These are phyloP conservation scores for Herminia tarsipennalis DNA, from an alignment of 2,888 invertebrate species.

Conservation along the genomic window DNA sequence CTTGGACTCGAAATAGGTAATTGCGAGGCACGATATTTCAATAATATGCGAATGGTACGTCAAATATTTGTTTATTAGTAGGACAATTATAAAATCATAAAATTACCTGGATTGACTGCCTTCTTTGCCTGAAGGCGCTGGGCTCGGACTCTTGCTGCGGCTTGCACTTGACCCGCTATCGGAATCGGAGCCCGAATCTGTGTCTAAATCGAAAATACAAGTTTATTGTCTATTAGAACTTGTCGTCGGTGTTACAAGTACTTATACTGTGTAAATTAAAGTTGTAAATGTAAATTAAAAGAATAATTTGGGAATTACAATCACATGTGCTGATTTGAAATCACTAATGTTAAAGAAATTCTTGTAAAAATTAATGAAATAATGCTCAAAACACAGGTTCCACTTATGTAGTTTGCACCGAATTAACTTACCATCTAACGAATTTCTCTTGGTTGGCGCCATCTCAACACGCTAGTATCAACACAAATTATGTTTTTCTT, in stretches of 20 bases:
- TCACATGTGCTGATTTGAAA: too few species aligned
- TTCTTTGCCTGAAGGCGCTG: conserved; percentile 72
- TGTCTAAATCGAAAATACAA: conserved; percentile 53
- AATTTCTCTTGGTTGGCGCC: conserved; percentile 52
- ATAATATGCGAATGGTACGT: not conserved
- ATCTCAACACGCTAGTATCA: conserved; percentile 32
- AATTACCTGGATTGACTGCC: conserved; percentile 71
- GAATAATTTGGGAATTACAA: too few species aligned
- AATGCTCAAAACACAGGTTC: too few species aligned
- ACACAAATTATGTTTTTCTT: not conserved
- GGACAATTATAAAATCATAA: not conserved
- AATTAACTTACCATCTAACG: conserved; percentile 50
- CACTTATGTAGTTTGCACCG: not conserved
- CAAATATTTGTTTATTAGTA: not conserved
- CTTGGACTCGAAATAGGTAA: too few species aligned
- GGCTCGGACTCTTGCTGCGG: conserved; percentile 74
- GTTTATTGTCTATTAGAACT: too few species aligned
- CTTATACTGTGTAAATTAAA: too few species aligned
- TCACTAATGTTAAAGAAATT: too few species aligned
- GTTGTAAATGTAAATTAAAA: too few species aligned
- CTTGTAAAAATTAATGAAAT: too few species aligned
- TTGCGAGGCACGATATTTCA: too few species aligned
- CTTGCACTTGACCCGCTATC: conserved; percentile 79
- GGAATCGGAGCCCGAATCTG: conserved; percentile 80
- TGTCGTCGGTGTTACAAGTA: too few species aligned